phyloP scores from a whole-genome alignment of 2,113 vertebrate species.

The Oncorhynchus nerka region DNA sequence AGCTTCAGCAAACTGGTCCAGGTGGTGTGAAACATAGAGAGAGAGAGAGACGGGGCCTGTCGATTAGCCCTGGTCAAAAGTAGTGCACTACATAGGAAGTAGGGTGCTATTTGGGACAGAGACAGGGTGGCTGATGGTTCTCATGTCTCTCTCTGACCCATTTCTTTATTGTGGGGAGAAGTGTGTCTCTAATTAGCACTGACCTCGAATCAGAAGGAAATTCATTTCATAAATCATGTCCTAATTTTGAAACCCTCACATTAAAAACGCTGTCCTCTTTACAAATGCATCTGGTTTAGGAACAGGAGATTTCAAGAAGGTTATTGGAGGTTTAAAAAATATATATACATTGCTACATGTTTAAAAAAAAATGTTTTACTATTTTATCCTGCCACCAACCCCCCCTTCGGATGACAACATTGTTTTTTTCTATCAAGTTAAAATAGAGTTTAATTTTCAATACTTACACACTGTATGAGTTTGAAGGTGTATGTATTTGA shows the following conservation, averaged over 20 bases:
- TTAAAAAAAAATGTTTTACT: too few species aligned
- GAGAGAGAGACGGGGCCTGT: background rate
- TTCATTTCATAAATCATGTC: conserved; percentile 33
- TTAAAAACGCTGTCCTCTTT: background rate
- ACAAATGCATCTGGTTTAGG: background rate
- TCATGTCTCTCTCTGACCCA: conserved; percentile 30
- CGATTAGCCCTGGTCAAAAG: too few species aligned
- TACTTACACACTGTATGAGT: too few species aligned
- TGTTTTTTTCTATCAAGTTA: too few species aligned
- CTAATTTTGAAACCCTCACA: conserved; percentile 27
- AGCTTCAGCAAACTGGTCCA: background rate
- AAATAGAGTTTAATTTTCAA: too few species aligned
- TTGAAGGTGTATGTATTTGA: background rate
- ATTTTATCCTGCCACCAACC: too few species aligned
- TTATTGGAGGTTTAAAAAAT: too few species aligned
- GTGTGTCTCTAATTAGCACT: conserved; percentile 37
- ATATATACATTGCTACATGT: too few species aligned
- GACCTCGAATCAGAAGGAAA: conserved; percentile 37
- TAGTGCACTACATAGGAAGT: too few species aligned
- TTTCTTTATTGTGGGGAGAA: conserved; percentile 37
- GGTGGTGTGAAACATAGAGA: background rate
- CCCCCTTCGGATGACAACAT: too few species aligned
- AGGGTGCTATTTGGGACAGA: background rate
- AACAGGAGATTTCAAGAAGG: background rate
- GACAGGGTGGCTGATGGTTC: background rate